Evolutionary conservation across 2,113 vertebrate genomes (phyloP).

Genomic region (Phocoena sinus): DNA sequence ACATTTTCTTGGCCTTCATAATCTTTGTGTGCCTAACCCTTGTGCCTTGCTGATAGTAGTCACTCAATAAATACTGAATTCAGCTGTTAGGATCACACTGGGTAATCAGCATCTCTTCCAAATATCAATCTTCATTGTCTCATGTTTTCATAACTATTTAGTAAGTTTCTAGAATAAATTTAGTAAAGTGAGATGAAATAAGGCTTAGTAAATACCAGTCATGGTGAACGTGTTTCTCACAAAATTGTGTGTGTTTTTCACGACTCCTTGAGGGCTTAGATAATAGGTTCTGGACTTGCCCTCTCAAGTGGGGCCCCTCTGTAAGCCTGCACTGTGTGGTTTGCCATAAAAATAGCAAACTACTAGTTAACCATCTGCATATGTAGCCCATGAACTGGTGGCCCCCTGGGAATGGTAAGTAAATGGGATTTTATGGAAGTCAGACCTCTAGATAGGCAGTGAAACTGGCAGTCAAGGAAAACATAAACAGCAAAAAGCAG

Average conservation of each 20-base stretch:
- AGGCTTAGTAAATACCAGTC: neutral
- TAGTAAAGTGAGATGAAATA: neutral
- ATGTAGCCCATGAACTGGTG: neutral
- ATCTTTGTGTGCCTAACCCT: neutral
- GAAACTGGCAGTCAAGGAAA: conserved; percentile 21
- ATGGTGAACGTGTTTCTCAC: neutral
- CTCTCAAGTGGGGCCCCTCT: neutral
- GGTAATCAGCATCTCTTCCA: neutral
- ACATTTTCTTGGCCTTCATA: neutral
- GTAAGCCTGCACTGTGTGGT: neutral
- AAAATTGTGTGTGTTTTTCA: neutral
- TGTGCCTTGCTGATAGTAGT: neutral
- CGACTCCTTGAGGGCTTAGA: neutral
- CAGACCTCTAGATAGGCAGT: neutral
- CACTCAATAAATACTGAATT: neutral
- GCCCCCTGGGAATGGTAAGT: neutral
- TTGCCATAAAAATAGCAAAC: conserved; percentile 37
- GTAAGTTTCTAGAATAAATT: neutral
- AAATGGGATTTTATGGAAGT: conserved; percentile 43
- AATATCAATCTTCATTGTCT: neutral
- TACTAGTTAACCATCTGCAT: neutral
- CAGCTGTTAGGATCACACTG: neutral
- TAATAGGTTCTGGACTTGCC: neutral
- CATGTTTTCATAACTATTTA: neutral
- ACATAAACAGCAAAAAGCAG: neutral